These are phyloP conservation scores for Zaprionus vittiger DNA, from an alignment of 1,140 invertebrate genomes.

Conservation along the genomic window DNA sequence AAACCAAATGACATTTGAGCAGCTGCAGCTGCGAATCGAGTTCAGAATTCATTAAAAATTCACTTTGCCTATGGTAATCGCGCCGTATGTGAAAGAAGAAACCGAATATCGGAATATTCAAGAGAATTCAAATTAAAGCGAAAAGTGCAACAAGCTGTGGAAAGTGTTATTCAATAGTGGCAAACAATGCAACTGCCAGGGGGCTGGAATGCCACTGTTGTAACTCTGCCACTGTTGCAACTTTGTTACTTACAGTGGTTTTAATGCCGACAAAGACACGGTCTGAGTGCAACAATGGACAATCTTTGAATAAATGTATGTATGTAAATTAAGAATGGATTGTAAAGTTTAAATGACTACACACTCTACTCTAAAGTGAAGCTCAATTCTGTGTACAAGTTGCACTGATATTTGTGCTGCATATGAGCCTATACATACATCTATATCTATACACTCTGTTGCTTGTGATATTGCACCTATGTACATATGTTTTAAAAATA, in stretches of 20 bases:
- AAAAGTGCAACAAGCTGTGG: slow-evolving; percentile 41
- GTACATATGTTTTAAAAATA: too few species aligned
- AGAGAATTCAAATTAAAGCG: slow-evolving; percentile 39
- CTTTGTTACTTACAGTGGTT: slow-evolving; percentile 72
- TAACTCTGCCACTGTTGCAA: slow-evolving; percentile 41
- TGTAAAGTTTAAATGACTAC: not conserved
- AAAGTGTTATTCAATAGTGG: slow-evolving; percentile 51
- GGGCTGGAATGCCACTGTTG: slow-evolving; percentile 18
- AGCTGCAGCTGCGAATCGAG: not conserved
- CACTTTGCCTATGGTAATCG: slow-evolving; percentile 30
- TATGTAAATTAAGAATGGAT: slow-evolving; percentile 24
- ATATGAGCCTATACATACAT: too few species aligned
- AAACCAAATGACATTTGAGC: slow-evolving; percentile 15
- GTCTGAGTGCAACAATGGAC: slow-evolving; percentile 64
- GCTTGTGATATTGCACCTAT: too few species aligned
- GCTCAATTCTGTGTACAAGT: too few species aligned
- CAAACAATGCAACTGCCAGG: slow-evolving; percentile 28
- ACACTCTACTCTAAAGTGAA: not conserved
- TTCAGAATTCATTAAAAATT: slow-evolving; percentile 43
- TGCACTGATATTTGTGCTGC: too few species aligned
- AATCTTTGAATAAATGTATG: slow-evolving; percentile 64
- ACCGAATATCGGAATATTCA: slow-evolving; percentile 50
- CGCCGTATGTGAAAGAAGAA: slow-evolving; percentile 42
- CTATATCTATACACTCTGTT: too few species aligned
- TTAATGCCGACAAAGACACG: slow-evolving; percentile 52